Evolutionary conservation across 1,140 invertebrate species (phyloP).

Genomic region (Drosophila rufa): DNA sequence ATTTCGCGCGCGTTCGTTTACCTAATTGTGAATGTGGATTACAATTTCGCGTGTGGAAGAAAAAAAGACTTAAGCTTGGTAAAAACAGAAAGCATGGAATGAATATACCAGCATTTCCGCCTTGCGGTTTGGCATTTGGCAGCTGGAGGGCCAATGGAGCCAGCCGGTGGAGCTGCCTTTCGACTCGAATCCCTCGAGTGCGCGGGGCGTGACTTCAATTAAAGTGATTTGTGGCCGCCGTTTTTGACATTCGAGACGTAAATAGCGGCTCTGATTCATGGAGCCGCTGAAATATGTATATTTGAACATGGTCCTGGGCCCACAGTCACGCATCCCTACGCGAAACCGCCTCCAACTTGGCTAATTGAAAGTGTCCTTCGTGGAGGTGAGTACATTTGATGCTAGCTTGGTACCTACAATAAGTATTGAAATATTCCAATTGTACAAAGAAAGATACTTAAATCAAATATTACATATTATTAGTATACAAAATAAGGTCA

Average conservation of each 20-base stretch:
- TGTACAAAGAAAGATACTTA: neutral
- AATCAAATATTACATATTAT: neutral
- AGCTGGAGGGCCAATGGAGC: slow-evolving; percentile 4
- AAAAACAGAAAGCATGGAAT: slow-evolving; percentile 11
- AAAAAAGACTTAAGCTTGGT: neutral
- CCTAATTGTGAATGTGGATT: slow-evolving; percentile 68
- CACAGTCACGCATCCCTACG: slow-evolving; percentile 12
- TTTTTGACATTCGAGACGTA: slow-evolving; percentile 74
- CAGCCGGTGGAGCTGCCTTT: slow-evolving; percentile 22
- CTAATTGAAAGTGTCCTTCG: slow-evolving; percentile 11
- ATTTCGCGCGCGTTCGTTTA: slow-evolving; percentile 50
- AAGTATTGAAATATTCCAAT: neutral
- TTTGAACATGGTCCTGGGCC: slow-evolving; percentile 19
- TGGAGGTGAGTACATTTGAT: slow-evolving; percentile 40
- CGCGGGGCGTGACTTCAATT: slow-evolving; percentile 76
- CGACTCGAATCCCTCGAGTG: slow-evolving; percentile 46
- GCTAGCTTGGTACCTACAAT: too few species aligned
- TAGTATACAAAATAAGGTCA: too few species aligned
- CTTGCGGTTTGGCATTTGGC: slow-evolving; percentile 19
- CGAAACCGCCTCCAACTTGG: neutral
- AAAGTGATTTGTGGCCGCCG: slow-evolving; percentile 77
- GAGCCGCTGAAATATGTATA: slow-evolving; percentile 26
- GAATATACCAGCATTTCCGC: slow-evolving; percentile 53
- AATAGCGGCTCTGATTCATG: slow-evolving; percentile 70
- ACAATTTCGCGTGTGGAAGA: slow-evolving; percentile 68